These are phyloP conservation scores for Halcyon chelicuti DNA, from an alignment of 2,797 vertebrate genomes.

Conservation along the genomic window DNA sequence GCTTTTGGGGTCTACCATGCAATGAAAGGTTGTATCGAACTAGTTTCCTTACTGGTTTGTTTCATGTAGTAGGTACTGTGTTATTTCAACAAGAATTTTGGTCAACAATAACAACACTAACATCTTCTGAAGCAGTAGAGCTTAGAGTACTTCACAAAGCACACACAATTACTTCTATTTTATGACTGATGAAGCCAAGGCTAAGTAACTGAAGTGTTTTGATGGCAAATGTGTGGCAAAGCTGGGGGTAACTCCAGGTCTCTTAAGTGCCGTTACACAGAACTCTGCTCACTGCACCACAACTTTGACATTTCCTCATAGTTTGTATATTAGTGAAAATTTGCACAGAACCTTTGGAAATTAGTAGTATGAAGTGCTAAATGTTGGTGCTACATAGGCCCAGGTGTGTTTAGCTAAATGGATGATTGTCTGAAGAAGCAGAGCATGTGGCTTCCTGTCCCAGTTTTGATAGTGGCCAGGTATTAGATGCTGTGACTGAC, in stretches of 20 bases:
- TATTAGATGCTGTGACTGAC: not conserved
- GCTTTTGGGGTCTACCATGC: not conserved
- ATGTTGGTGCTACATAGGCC: not conserved
- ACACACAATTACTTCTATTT: not conserved
- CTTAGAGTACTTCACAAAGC: not conserved
- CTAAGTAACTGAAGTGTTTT: not conserved
- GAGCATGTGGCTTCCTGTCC: not conserved
- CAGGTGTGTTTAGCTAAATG: not conserved
- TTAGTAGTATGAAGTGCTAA: not conserved
- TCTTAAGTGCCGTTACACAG: not conserved
- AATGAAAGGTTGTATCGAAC: not conserved
- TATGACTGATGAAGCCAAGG: not conserved
- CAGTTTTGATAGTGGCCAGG: not conserved
- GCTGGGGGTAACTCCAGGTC: not conserved
- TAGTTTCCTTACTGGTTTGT: not conserved
- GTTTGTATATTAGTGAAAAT: not conserved
- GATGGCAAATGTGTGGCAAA: not conserved
- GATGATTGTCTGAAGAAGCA: not conserved
- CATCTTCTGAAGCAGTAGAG: not conserved
- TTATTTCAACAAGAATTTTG: not conserved
- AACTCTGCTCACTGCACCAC: not conserved
- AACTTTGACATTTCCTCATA: not conserved
- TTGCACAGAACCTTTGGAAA: not conserved
- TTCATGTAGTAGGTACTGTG: not conserved
- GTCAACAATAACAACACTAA: not conserved